Evolutionary conservation across 2,888 invertebrate genomes (phyloP).

Genomic region (Agriopis aurantiaria): DNA sequence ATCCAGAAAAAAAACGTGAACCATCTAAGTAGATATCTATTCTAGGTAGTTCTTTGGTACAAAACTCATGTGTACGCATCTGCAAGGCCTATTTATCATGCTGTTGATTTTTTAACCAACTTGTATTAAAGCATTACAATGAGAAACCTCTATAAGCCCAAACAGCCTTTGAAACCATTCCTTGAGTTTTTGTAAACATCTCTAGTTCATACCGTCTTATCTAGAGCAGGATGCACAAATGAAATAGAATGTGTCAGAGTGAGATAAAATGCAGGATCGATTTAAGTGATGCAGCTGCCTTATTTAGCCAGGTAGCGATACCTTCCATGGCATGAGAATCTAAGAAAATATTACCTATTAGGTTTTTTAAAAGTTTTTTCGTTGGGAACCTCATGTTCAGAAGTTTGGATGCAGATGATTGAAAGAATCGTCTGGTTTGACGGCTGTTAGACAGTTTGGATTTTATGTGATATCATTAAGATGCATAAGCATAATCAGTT

Average conservation of each 20-base stretch:
- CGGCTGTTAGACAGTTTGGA: conserved; percentile 8
- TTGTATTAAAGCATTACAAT: conserved; percentile 18
- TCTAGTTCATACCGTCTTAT: conserved; percentile 60
- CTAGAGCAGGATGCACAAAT: conserved; percentile 57
- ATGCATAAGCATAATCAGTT: no score
- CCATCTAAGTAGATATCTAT: no score
- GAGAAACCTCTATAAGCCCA: conserved; percentile 24
- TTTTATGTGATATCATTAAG: conserved; percentile 8
- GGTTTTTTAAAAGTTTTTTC: conserved; percentile 60
- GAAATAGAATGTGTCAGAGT: conserved; percentile 47
- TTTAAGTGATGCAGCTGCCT: conserved; percentile 78
- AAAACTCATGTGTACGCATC: neutral
- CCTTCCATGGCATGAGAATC: conserved; percentile 67
- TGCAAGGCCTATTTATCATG: neutral
- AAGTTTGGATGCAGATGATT: conserved; percentile 34
- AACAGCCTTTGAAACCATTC: conserved; percentile 33
- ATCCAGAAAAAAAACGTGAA: neutral
- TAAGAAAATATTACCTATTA: conserved; percentile 57
- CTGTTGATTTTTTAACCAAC: conserved; percentile 10
- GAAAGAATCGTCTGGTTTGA: conserved; percentile 30
- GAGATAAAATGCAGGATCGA: conserved; percentile 66
- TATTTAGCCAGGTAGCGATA: conserved; percentile 72
- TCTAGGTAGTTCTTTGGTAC: no score
- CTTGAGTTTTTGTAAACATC: conserved; percentile 38
- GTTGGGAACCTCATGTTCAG: conserved; percentile 45